Conservation (phyloP, 2,797 vertebrate genomes). For the Microctenopoma steveboyesi region DNA sequence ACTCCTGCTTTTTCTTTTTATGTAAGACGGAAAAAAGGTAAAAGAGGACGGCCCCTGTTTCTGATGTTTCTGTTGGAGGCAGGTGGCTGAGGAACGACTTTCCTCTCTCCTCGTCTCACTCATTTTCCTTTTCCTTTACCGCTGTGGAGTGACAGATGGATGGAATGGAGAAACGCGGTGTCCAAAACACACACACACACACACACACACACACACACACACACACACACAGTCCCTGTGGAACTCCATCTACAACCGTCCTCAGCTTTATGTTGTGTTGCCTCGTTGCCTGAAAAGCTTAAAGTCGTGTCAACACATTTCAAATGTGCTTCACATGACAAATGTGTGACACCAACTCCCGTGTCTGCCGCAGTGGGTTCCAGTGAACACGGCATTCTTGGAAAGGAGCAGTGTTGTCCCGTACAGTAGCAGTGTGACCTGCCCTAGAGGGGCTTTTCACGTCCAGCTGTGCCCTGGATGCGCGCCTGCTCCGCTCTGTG, state of each 20-base stretch:
- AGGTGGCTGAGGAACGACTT: constrained; percentile 61
- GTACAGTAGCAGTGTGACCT: constrained; percentile 43
- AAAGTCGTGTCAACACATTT: neutral
- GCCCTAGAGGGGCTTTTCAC: constrained; percentile 17
- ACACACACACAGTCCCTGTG: constrained; percentile 23
- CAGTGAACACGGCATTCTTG: constrained; percentile 1
- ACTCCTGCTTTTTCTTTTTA: constrained; percentile 38
- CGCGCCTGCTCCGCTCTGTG: constrained; percentile 5
- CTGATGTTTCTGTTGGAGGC: constrained; percentile 64
- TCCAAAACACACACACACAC: constrained; percentile 60
- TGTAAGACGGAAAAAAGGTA: neutral
- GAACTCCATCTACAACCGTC: neutral
- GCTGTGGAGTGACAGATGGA: constrained; percentile 43
- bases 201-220: constrained; percentile 30
- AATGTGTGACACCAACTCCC: neutral
- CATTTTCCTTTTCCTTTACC: constrained; percentile 67
- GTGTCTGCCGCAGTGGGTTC: constrained; percentile 4
- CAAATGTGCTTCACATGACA: neutral
- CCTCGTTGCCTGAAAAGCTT: constrained; percentile 5
- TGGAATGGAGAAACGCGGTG: constrained; percentile 37
- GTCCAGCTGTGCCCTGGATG: constrained; percentile 58
- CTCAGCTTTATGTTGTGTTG: neutral
- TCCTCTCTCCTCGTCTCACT: constrained; percentile 43
- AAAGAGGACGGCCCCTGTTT: constrained; percentile 16
- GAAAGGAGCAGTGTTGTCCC: constrained; percentile 26